phyloP scores from a whole-genome alignment of 1,140 invertebrate species.

The Tigriopus japonicus region DNA sequence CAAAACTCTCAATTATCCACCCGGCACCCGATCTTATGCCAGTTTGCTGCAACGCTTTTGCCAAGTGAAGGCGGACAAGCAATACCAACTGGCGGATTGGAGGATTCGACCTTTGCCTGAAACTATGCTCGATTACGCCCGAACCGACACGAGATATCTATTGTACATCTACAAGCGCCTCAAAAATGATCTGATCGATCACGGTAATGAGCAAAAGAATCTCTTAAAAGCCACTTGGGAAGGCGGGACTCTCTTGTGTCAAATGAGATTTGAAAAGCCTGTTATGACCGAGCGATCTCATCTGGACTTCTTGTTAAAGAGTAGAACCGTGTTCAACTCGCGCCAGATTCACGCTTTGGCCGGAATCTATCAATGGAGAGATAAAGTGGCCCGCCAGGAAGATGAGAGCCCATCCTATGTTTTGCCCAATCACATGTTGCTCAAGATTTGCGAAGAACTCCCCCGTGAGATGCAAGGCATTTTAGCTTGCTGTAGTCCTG shows the following conservation, averaged over 20 bases:
- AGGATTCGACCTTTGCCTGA: conserved; percentile 68
- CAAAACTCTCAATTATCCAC: conserved; percentile 45
- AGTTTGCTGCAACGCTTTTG: conserved; percentile 63
- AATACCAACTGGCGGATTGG: conserved; percentile 90
- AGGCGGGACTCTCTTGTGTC: conserved; percentile 47
- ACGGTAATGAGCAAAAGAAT: conserved; percentile 44
- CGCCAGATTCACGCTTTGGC: conserved; percentile 5
- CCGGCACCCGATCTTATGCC: conserved; percentile 43
- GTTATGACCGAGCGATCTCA: background rate
- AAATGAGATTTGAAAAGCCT: conserved; percentile 22
- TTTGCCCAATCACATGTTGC: conserved; percentile 83
- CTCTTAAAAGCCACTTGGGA: conserved; percentile 47
- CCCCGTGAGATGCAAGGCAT: conserved; percentile 86
- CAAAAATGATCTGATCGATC: conserved; percentile 51
- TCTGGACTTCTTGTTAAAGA: conserved; percentile 4
- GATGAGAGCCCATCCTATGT: conserved; percentile 85
- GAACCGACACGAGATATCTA: conserved; percentile 87
- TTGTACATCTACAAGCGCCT: conserved; percentile 75
- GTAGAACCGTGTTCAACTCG: conserved; percentile 1
- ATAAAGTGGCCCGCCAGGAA: conserved; percentile 55
- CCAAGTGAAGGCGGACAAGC: conserved; percentile 58
- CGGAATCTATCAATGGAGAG: conserved; percentile 56
- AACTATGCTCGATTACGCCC: conserved; percentile 66
- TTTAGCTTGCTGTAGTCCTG: conserved; percentile 76
- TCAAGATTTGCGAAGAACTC: conserved; percentile 70